A percentile compares a stretch with the other conserved stretches of the same genome.
These are phyloP conservation scores for Plemyria rubiginata DNA, from an alignment of 2,888 invertebrate genomes.

Conservation along the genomic window DNA sequence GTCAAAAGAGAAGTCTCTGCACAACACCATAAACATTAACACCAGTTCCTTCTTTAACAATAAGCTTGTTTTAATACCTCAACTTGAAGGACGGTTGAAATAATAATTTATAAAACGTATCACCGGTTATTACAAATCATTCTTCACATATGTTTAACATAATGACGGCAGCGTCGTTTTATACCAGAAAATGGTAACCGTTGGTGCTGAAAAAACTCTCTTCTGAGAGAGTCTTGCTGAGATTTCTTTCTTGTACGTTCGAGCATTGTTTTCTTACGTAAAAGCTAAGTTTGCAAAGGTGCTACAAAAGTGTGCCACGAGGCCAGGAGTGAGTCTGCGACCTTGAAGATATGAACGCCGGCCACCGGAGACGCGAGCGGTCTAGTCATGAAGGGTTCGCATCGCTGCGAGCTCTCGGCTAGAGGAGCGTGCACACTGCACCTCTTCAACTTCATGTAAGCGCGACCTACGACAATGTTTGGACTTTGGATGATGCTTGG, in stretches of 20 bases:
- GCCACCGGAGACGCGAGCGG: conserved; percentile 34
- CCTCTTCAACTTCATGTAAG: conserved; percentile 18
- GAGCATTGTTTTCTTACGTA: conserved; percentile 11
- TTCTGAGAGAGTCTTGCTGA: neutral
- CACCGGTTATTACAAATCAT: too few species aligned
- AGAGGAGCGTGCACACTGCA: conserved; percentile 26
- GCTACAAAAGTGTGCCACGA: conserved; percentile 31
- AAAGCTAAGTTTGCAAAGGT: conserved; percentile 22
- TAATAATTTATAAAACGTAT: too few species aligned
- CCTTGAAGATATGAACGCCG: conserved; percentile 32
- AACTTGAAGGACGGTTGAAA: too few species aligned
- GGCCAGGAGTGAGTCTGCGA: conserved; percentile 33
- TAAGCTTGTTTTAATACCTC: too few species aligned
- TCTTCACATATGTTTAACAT: too few species aligned
- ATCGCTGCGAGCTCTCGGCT: conserved; percentile 29
- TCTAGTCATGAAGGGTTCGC: conserved; percentile 34
- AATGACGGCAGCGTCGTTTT: neutral
- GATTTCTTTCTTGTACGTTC: neutral
- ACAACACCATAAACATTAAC: neutral
- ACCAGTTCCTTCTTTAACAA: too few species aligned
- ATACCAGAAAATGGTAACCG: neutral
- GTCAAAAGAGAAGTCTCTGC: too few species aligned
- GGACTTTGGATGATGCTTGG: conserved; percentile 32
- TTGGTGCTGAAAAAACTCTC: neutral
- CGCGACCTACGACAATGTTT: conserved; percentile 50